These are phyloP conservation scores for Rapana venosa DNA, from an alignment of 2,888 invertebrate genomes.

Conservation along the genomic window DNA sequence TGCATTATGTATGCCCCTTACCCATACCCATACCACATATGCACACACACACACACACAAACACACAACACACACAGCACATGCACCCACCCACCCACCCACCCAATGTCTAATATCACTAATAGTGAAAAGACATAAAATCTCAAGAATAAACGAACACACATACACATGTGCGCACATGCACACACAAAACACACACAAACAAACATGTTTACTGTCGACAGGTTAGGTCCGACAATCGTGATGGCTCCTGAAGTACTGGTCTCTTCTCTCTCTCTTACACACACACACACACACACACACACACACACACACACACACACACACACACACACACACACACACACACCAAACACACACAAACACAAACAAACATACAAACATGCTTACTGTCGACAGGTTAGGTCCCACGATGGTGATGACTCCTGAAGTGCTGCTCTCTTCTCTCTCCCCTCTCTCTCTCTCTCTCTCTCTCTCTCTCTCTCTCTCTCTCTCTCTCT, in stretches of 20 bases:
- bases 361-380: too few species aligned
- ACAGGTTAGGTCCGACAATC: conserved; percentile 75
- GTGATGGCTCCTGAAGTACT: conserved; percentile 65
- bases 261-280: too few species aligned
- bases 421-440: conserved; percentile 66
- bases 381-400: conserved; percentile 26
- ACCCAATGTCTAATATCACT: too few species aligned
- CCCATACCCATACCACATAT: neutral
- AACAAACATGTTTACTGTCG: neutral
- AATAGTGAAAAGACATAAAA: too few species aligned
- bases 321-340: neutral
- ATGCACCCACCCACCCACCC: too few species aligned
- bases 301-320: neutral
- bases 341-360: neutral
- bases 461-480: too few species aligned
- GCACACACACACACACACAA: neutral
- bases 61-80: neutral
- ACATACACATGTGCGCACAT: neutral
- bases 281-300: too few species aligned
- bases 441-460: conserved; percentile 77
- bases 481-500: too few species aligned
- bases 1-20: neutral
- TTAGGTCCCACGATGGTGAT: conserved; percentile 76
- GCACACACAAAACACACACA: neutral
- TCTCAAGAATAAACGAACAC: neutral